Base-by-base conservation (phyloP, 2,888 invertebrate genomes). In the Geotrupes spiniger region DNA sequence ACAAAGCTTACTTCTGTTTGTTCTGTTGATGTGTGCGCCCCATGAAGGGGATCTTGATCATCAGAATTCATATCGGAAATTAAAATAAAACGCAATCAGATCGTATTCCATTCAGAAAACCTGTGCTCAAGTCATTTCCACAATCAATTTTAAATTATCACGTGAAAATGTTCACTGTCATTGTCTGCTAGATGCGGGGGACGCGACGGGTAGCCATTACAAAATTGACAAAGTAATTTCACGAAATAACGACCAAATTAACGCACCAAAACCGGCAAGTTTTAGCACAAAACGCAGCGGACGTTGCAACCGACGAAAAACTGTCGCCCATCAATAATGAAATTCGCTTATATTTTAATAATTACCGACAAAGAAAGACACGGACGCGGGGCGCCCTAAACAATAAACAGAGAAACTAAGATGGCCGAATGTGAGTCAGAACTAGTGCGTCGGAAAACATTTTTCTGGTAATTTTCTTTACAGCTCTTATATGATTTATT, bases 201-300 rank as follows among this genome's bases (percentile, higher is more conserved):
- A 80, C 80, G 80, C 80, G 79, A 79, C 78, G 78, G 78, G 76
- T 78, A 78, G 81, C 81, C 80, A 81, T 81, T 78, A 78, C 74
- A 75, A 76, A 77, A 76, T 75, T 74, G 55, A 52, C 56, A 43
- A 27, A 39, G 27, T 38, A 38, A 51, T 39, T 39, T 46, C 39
- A 38, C 39, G 16, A 42, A 16, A 17, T 37, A 36, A 15, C 28
- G 17, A 36, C 14, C 28, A 6, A 17, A 31, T 26, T 21, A 21
- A 42, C 36, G 36, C 38, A 28, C 36, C 33, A 21, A 36, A 39
- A 16, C 42, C 46, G 21, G 29, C 42, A 25, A 33, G 46, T 33
- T 33, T 49, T 51, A 49, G 41, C 52, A 46, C 49, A 52, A 55
- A 47, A 45, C 31, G 40, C 15, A 38, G 15, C 31, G 41, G 31